Conservation (phyloP, 2,888 invertebrate genomes). For the Oscheius sp. region DNA sequence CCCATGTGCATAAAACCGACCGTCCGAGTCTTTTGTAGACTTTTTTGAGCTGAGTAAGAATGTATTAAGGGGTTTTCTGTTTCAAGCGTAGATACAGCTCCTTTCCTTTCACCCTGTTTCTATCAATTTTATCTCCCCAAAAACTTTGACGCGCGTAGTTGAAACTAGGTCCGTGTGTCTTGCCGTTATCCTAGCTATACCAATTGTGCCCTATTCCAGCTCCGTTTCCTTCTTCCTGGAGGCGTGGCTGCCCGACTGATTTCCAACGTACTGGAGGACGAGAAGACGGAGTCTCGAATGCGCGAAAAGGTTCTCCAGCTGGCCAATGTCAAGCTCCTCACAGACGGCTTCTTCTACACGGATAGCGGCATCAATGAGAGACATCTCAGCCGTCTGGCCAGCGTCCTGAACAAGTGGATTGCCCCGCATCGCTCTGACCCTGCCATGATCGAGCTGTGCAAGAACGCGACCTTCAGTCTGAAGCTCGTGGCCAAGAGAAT, state of each 20-base stretch:
- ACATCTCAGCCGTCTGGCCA: conserved; percentile 58
- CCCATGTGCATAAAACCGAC: no score
- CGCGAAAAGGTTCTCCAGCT: conserved; percentile 85
- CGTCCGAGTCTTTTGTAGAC: no score
- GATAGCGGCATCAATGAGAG: conserved; percentile 60
- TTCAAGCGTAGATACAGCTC: no score
- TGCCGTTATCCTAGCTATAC: no score
- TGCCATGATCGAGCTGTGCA: conserved; percentile 63
- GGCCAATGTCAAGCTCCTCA: conserved; percentile 84
- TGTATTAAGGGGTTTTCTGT: no score
- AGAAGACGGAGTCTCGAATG: conserved; percentile 49
- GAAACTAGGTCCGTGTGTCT: no score
- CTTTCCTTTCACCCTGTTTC: no score
- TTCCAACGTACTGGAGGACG: conserved; percentile 80
- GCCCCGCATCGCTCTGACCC: conserved; percentile 50
- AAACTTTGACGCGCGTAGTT: no score
- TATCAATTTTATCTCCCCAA: no score
- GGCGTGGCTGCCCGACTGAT: conserved; percentile 85
- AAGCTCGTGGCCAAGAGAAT: conserved; percentile 66
- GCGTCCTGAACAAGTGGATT: conserved; percentile 62
- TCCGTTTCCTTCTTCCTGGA: conserved; percentile 80
- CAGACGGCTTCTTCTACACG: conserved; percentile 74
- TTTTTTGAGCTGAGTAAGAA: no score
- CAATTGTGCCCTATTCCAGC: conserved; percentile 53
- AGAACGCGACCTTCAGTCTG: conserved; percentile 67